These are phyloP conservation scores for Drosophila lutescens DNA, from an alignment of 2,888 invertebrate species.

Conservation along the genomic window DNA sequence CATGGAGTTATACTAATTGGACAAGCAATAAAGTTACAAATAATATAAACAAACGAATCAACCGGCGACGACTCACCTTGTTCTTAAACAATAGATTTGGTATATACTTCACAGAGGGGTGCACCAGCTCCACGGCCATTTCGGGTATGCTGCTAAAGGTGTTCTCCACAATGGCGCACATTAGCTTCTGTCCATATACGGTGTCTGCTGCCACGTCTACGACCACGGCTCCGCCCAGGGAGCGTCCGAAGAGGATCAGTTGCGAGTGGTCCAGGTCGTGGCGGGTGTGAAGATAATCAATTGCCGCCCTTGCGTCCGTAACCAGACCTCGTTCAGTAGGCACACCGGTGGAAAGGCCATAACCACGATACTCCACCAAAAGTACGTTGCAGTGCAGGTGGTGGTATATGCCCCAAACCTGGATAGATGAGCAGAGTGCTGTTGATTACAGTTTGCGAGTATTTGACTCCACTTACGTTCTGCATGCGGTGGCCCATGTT, in stretches of 20 bases:
- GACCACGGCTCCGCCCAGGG: conserved; percentile 94
- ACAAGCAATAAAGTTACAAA: background rate
- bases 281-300: conserved; percentile 92
- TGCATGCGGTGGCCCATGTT: conserved; percentile 97
- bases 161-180: conserved; percentile 96
- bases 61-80: conserved; percentile 87
- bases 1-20: conserved; percentile 89
- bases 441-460: too few species aligned
- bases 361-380: conserved; percentile 97
- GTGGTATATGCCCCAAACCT: conserved; percentile 91
- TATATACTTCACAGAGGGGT: conserved; percentile 89
- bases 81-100: conserved; percentile 95
- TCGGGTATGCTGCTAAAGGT: conserved; percentile 98
- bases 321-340: conserved; percentile 95
- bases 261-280: conserved; percentile 93
- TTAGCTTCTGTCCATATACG: conserved; percentile 91
- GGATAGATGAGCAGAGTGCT: too few species aligned
- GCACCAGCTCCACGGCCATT: conserved; percentile 91
- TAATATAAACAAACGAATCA: background rate
- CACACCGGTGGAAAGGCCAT: conserved; percentile 94
- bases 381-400: conserved; percentile 93
- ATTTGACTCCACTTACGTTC: conserved; percentile 87
- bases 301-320: conserved; percentile 93
- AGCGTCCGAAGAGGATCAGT: conserved; percentile 95
- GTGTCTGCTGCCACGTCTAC: conserved; percentile 92